Percentiles rank a stretch among this genome's conserved stretches.
These are phyloP conservation scores for Aphidius ervi DNA, from an alignment of 1,140 invertebrate species.

Conservation along the genomic window DNA sequence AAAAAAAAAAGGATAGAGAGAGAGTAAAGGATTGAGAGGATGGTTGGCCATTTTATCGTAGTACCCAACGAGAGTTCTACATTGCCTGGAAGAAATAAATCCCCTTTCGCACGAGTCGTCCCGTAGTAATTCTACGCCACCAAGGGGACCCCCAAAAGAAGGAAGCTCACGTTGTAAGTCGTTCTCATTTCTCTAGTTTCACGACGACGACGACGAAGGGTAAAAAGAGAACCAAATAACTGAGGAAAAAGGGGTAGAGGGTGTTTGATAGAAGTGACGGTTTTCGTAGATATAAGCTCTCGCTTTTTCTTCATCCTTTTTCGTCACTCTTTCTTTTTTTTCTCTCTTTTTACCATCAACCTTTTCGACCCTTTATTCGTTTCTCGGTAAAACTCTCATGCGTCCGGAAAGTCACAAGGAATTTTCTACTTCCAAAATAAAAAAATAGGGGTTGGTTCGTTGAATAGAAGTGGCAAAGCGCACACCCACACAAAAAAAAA, in stretches of 20 bases:
- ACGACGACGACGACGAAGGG: neutral
- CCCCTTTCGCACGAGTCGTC: slow-evolving; percentile 20
- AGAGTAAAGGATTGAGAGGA: neutral
- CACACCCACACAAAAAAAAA: slow-evolving; percentile 1
- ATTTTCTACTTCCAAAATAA: slow-evolving; percentile 30
- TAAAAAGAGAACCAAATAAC: slow-evolving; percentile 5
- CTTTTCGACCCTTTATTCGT: slow-evolving; percentile 9
- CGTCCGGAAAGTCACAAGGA: slow-evolving; percentile 30
- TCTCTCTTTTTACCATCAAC: neutral
- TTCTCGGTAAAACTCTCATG: neutral
- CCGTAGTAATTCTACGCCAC: slow-evolving; percentile 10
- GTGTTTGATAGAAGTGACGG: neutral
- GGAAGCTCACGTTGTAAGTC: slow-evolving; percentile 19
- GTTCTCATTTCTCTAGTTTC: slow-evolving; percentile 24
- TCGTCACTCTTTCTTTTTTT: neutral
- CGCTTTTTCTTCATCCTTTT: neutral
- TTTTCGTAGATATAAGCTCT: neutral
- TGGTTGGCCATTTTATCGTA: slow-evolving; percentile 6
- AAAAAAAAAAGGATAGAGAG: neutral
- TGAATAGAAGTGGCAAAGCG: neutral
- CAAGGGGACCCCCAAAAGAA: slow-evolving; percentile 12
- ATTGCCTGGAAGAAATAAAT: slow-evolving; percentile 24
- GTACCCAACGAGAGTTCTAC: slow-evolving; percentile 8
- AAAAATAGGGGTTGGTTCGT: neutral
- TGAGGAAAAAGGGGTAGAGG: slow-evolving; percentile 5